Percentiles rank a stretch among this genome's conserved stretches.
These are phyloP conservation scores for Netelia virgata DNA, from an alignment of 2,888 invertebrate species.

Conservation along the genomic window DNA sequence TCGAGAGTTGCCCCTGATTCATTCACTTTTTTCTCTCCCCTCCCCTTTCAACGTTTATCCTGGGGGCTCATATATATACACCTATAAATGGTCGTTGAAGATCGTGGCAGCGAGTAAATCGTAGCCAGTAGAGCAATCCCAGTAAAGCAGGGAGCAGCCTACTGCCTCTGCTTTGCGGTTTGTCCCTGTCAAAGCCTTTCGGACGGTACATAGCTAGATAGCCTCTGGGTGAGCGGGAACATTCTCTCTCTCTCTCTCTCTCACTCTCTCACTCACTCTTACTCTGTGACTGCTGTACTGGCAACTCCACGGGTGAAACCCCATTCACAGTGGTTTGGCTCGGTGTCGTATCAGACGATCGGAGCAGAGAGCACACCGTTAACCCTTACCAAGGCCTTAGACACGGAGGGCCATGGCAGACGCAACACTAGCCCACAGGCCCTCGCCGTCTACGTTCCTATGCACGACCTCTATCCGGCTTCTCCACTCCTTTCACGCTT, in stretches of 20 bases:
- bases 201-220: slow-evolving; percentile 52
- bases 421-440: slow-evolving; percentile 29
- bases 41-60: no score
- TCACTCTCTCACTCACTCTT: background rate
- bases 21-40: no score
- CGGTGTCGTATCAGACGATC: slow-evolving; percentile 75
- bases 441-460: slow-evolving; percentile 22
- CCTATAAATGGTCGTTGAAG: background rate
- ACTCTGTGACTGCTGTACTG: slow-evolving; percentile 41
- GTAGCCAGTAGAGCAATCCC: slow-evolving; percentile 25
- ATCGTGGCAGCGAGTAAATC: background rate
- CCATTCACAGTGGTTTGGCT: slow-evolving; percentile 77
- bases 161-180: slow-evolving; percentile 75
- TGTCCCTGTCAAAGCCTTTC: slow-evolving; percentile 78
- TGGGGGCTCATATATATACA: background rate
- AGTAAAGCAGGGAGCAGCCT: slow-evolving; percentile 58
- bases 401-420: slow-evolving; percentile 30
- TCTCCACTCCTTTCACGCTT: slow-evolving; percentile 27
- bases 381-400: slow-evolving; percentile 53
- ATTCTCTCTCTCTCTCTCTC: background rate
- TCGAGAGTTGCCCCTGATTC: no score
- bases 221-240: slow-evolving; percentile 34
- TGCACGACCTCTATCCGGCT: slow-evolving; percentile 35
- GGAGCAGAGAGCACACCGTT: slow-evolving; percentile 41
- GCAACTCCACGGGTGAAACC: slow-evolving; percentile 62